phyloP scores from a whole-genome alignment of 1,140 invertebrate species.

The Calephelis virginiensis region DNA sequence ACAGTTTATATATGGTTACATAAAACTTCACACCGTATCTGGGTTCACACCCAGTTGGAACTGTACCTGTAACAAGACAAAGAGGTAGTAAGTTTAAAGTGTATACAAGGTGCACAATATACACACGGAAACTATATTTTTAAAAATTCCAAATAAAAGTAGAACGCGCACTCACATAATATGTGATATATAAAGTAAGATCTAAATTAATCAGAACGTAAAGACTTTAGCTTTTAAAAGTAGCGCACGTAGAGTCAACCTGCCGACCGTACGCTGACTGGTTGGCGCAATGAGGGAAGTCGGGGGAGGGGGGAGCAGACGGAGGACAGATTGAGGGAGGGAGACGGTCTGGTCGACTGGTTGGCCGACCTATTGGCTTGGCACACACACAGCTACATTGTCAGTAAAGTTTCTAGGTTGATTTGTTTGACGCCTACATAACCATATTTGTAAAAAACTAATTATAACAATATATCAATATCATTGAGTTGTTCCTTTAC shows the following conservation, averaged over 20 bases:
- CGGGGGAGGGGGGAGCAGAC: slow-evolving; percentile 57
- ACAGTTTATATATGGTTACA: slow-evolving; percentile 66
- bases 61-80: slow-evolving; percentile 75
- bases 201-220: slow-evolving; percentile 60
- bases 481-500: not conserved
- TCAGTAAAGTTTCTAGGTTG: slow-evolving; percentile 61
- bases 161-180: slow-evolving; percentile 43
- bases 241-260: slow-evolving; percentile 35
- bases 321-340: slow-evolving; percentile 67
- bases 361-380: slow-evolving; percentile 74
- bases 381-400: slow-evolving; percentile 48
- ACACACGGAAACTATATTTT: slow-evolving; percentile 19
- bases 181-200: slow-evolving; percentile 25
- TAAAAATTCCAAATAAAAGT: slow-evolving; percentile 15
- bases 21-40: slow-evolving; percentile 72
- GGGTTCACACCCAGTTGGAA: slow-evolving; percentile 73
- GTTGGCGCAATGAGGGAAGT: slow-evolving; percentile 54
- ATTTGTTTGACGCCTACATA: slow-evolving; percentile 49
- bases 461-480: slow-evolving; percentile 16
- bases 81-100: slow-evolving; percentile 59
- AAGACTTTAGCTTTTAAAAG: slow-evolving; percentile 41
- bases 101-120: slow-evolving; percentile 34
- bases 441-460: slow-evolving; percentile 19
- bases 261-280: slow-evolving; percentile 63
- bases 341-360: slow-evolving; percentile 73